phyloP scores from a whole-genome alignment of 1,140 invertebrate species.

The Limonius californicus region DNA sequence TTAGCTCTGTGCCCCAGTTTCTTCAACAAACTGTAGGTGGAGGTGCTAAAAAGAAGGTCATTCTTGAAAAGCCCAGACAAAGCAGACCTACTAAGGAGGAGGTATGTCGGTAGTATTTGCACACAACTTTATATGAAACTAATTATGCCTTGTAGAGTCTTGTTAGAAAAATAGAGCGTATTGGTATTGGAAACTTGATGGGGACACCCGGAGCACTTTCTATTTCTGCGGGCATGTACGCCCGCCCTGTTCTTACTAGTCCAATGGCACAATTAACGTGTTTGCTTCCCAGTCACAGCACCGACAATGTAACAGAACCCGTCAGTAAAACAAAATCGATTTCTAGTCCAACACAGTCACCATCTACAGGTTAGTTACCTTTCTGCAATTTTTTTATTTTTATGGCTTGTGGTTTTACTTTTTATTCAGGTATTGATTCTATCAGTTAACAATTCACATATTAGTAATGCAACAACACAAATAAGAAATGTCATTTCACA shows the following conservation, averaged over 20 bases:
- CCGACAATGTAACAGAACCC: background rate
- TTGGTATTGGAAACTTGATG: slow-evolving; percentile 65
- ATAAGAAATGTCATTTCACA: too few relatives aligned
- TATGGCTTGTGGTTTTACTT: too few relatives aligned
- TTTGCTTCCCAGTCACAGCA: slow-evolving; percentile 50
- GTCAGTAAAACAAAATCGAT: background rate
- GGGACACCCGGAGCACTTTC: slow-evolving; percentile 55
- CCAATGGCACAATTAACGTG: slow-evolving; percentile 73
- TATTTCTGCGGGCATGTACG: slow-evolving; percentile 54
- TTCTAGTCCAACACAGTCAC: background rate
- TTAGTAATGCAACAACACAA: too few relatives aligned
- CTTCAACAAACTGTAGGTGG: slow-evolving; percentile 64
- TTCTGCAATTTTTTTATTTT: too few relatives aligned
- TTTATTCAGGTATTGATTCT: too few relatives aligned
- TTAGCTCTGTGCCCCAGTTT: slow-evolving; percentile 71
- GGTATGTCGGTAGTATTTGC: background rate
- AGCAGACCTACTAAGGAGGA: background rate
- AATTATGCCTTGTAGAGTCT: slow-evolving; percentile 49
- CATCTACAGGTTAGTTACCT: background rate
- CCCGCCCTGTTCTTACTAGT: slow-evolving; percentile 56
- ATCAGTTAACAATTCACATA: too few relatives aligned
- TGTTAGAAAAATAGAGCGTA: slow-evolving; percentile 65
- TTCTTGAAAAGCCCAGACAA: background rate
- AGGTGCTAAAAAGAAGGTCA: slow-evolving; percentile 36
- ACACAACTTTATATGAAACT: background rate